These are phyloP conservation scores for Nematostella vectensis DNA, from an alignment of 92 coral and sea anemone genomes.

Conservation along the genomic window DNA sequence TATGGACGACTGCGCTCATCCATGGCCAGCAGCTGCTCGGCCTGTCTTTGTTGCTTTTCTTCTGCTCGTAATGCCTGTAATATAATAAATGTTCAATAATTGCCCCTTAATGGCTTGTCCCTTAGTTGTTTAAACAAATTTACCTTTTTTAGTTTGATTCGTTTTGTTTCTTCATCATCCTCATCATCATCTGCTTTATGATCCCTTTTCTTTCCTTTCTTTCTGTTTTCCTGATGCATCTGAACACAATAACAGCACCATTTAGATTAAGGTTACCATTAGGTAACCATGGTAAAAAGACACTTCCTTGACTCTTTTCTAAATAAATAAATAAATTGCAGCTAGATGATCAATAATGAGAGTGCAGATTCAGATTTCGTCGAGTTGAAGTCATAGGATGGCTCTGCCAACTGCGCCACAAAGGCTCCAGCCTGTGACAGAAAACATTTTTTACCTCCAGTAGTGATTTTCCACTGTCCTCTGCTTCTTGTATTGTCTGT, in stretches of 20 bases:
- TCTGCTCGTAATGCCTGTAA: conserved; percentile 70
- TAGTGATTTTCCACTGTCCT: conserved; percentile 57
- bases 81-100: not conserved
- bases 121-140: no score
- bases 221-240: conserved; percentile 88
- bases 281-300: no score
- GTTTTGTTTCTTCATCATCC: conserved; percentile 56
- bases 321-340: no score
- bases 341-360: no score
- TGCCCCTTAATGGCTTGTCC: no score
- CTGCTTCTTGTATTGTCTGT: conserved; percentile 55
- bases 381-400: no score
- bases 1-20: conserved; percentile 93
- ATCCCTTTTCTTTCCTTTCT: conserved; percentile 66
- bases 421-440: no score
- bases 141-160: conserved; percentile 80
- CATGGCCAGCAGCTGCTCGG: conserved; percentile 65
- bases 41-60: conserved; percentile 67
- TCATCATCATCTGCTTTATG: conserved; percentile 64
- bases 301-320: no score
- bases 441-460: conserved; percentile 62
- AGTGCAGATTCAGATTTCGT: no score
- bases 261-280: no score
- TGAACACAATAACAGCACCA: conserved; percentile 9
- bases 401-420: no score